phyloP scores from a whole-genome alignment of 1,140 invertebrate genomes.

The Apolygus lucorum region DNA sequence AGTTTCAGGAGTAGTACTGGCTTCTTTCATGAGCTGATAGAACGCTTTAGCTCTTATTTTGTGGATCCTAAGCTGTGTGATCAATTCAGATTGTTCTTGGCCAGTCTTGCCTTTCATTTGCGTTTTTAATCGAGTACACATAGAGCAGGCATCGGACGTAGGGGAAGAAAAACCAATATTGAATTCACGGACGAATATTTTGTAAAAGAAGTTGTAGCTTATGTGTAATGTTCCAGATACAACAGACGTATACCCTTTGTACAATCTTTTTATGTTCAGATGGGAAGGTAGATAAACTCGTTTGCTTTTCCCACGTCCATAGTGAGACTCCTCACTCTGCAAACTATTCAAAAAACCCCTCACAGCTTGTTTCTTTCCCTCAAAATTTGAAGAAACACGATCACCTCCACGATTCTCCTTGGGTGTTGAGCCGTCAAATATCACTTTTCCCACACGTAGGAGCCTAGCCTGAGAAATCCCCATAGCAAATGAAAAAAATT shows the following conservation, averaged over 20 bases:
- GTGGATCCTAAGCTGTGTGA: too few relatives aligned
- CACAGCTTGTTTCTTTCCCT: neutral
- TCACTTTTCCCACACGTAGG: too few relatives aligned
- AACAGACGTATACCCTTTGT: neutral
- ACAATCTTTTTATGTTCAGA: neutral
- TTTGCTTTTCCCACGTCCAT: neutral
- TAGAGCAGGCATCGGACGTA: neutral
- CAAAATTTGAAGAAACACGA: too few relatives aligned
- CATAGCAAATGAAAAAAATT: too few relatives aligned
- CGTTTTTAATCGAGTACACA: neutral
- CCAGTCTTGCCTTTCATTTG: too few relatives aligned
- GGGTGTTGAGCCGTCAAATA: too few relatives aligned
- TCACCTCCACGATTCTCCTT: too few relatives aligned
- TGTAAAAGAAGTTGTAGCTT: neutral
- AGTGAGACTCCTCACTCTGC: neutral
- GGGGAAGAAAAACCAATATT: neutral
- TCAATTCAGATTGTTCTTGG: too few relatives aligned
- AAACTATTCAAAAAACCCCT: neutral
- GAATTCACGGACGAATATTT: neutral
- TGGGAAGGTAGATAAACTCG: neutral
- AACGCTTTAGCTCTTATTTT: too few relatives aligned
- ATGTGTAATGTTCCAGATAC: neutral
- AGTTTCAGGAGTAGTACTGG: too few relatives aligned
- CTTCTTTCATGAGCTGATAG: too few relatives aligned
- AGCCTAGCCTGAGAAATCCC: too few relatives aligned